phyloP scores from a whole-genome alignment of 1,140 invertebrate genomes.

The Drosophila varians region DNA sequence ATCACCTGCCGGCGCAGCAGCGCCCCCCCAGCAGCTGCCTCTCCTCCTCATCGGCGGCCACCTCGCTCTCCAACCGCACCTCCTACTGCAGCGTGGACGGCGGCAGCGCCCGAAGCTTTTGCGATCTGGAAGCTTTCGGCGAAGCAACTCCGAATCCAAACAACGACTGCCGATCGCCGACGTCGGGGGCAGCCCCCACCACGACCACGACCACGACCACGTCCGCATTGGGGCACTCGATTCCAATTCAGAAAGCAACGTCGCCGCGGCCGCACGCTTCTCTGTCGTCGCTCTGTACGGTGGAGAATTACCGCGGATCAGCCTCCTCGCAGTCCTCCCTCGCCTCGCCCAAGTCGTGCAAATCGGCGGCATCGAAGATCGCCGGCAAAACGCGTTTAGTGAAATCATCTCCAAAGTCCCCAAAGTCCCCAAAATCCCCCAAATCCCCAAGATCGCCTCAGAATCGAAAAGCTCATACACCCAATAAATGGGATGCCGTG shows the following conservation, averaged over 20 bases:
- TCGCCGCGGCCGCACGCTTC: slow-evolving; percentile 77
- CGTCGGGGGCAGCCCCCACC: slow-evolving; percentile 3
- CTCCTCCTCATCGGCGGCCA: slow-evolving; percentile 68
- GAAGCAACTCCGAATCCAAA: slow-evolving; percentile 13
- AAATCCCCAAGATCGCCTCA: slow-evolving; percentile 56
- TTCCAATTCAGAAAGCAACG: slow-evolving; percentile 66
- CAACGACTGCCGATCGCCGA: slow-evolving; percentile 22
- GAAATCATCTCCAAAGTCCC: slow-evolving; percentile 53
- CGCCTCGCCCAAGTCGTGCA: slow-evolving; percentile 59
- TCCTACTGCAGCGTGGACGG: slow-evolving; percentile 81
- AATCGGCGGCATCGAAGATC: slow-evolving; percentile 21
- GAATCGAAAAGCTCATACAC: slow-evolving; percentile 82
- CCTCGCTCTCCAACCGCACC: slow-evolving; percentile 81
- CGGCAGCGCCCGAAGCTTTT: slow-evolving; percentile 74
- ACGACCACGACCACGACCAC: slow-evolving; percentile 24
- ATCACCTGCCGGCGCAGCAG: slow-evolving; percentile 62
- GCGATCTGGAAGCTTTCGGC: slow-evolving; percentile 72
- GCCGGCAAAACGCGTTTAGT: slow-evolving; percentile 19
- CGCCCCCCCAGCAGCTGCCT: slow-evolving; percentile 54
- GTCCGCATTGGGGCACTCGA: slow-evolving; percentile 44
- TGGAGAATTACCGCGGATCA: slow-evolving; percentile 49
- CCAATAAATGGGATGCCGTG: slow-evolving; percentile 89
- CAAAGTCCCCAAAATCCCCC: slow-evolving; percentile 43
- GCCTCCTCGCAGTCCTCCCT: slow-evolving; percentile 55
- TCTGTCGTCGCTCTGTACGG: slow-evolving; percentile 65